These are phyloP conservation scores for Pelosia muscerda DNA, from an alignment of 2,888 invertebrate species.

Conservation along the genomic window DNA sequence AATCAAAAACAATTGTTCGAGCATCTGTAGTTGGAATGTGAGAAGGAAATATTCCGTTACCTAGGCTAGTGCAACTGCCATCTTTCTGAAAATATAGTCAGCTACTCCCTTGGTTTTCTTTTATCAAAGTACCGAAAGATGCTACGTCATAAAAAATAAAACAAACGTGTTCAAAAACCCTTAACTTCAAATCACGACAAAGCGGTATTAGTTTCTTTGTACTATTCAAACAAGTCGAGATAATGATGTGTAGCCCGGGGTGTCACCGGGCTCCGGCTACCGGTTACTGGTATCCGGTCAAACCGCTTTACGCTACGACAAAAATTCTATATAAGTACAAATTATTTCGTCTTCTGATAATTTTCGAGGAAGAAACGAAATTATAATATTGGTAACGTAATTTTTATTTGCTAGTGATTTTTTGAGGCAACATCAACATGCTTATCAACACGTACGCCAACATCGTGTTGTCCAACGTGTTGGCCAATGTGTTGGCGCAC, in stretches of 20 bases:
- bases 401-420: not conserved
- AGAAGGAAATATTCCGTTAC: too few relatives aligned
- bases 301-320: not conserved
- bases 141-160: not conserved
- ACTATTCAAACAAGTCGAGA: not conserved
- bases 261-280: conserved; percentile 6
- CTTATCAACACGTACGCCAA: too few relatives aligned
- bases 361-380: not conserved
- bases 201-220: not conserved
- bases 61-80: too few relatives aligned
- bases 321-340: not conserved
- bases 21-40: too few relatives aligned
- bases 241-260: not conserved
- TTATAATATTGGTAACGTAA: not conserved
- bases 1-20: too few relatives aligned
- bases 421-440: not conserved
- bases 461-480: too few relatives aligned
- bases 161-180: not conserved
- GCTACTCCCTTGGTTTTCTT: too few relatives aligned
- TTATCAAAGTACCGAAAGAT: too few relatives aligned
- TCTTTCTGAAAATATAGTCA: too few relatives aligned
- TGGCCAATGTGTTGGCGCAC: too few relatives aligned
- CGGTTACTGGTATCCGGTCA: conserved; percentile 6
- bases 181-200: not conserved
- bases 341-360: not conserved